phyloP scores from a whole-genome alignment of 2,888 invertebrate genomes.

The Dorcus parallelipipedus region DNA sequence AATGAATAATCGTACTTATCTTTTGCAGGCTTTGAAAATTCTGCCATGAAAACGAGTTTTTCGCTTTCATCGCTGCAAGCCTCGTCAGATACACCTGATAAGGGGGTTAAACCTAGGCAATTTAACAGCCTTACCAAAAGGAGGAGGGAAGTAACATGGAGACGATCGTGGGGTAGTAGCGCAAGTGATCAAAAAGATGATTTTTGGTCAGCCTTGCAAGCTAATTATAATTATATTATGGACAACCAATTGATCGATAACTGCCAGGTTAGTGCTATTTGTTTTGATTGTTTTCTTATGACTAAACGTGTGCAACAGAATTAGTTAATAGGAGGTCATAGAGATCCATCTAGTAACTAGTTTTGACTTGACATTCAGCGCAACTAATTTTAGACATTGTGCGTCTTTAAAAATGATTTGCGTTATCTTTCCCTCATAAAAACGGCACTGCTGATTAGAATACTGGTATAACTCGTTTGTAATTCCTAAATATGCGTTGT shows the following conservation, averaged over 20 bases:
- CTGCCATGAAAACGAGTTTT: constrained; percentile 72
- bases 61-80: constrained; percentile 78
- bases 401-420: too few relatives aligned
- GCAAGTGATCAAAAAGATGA: constrained; percentile 79
- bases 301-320: too few relatives aligned
- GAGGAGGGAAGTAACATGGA: constrained; percentile 56
- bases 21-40: constrained; percentile 63
- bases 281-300: neutral
- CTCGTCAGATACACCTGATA: constrained; percentile 51
- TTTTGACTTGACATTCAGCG: too few relatives aligned
- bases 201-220: constrained; percentile 87
- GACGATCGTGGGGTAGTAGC: constrained; percentile 73
- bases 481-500: too few relatives aligned
- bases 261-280: constrained; percentile 58
- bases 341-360: too few relatives aligned
- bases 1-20: neutral
- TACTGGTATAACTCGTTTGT: too few relatives aligned
- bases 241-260: constrained; percentile 89
- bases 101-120: constrained; percentile 63
- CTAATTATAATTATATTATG: constrained; percentile 93
- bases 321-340: too few relatives aligned
- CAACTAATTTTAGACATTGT: too few relatives aligned
- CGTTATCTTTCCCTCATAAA: too few relatives aligned
- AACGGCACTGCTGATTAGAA: too few relatives aligned
- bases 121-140: constrained; percentile 82